phyloP scores from a whole-genome alignment of 2,888 invertebrate species.

The Tenthredo distinguenda region DNA sequence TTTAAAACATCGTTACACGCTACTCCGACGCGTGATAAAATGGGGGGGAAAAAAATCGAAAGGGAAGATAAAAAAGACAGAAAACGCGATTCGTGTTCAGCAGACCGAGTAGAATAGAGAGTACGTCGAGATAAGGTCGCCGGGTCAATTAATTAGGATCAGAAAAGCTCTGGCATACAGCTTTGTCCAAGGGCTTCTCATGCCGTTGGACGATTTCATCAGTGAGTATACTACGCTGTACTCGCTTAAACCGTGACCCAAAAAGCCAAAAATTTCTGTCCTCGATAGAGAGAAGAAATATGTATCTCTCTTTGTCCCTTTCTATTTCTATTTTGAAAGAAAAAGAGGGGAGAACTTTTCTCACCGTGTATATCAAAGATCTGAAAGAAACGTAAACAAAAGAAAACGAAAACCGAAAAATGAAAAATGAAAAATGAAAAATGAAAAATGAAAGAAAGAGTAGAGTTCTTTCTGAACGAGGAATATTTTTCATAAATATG shows the following conservation, averaged over 20 bases:
- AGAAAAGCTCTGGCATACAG: background rate
- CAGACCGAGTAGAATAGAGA: constrained; percentile 25
- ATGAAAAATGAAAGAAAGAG: background rate
- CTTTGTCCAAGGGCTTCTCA: constrained; percentile 27
- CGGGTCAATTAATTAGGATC: constrained; percentile 45
- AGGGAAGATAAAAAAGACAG: background rate
- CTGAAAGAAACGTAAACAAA: background rate
- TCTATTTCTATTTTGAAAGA: background rate
- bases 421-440: background rate
- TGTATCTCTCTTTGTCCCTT: background rate
- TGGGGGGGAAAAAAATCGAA: background rate
- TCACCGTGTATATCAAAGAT: background rate
- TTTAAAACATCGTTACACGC: constrained; percentile 22
- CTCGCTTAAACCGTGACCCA: background rate
- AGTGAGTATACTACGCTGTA: background rate
- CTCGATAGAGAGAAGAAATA: background rate
- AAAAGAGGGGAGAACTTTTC: background rate
- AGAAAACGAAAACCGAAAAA: background rate
- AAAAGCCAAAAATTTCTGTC: background rate
- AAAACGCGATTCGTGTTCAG: background rate
- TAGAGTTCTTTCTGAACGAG: background rate
- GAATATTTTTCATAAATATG: constrained; percentile 5
- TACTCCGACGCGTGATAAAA: constrained; percentile 42
- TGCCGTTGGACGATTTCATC: constrained; percentile 39
- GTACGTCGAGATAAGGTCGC: constrained; percentile 38